These are phyloP conservation scores for Lampris megalopsis DNA, from an alignment of 2,113 vertebrate genomes.

Conservation along the genomic window DNA sequence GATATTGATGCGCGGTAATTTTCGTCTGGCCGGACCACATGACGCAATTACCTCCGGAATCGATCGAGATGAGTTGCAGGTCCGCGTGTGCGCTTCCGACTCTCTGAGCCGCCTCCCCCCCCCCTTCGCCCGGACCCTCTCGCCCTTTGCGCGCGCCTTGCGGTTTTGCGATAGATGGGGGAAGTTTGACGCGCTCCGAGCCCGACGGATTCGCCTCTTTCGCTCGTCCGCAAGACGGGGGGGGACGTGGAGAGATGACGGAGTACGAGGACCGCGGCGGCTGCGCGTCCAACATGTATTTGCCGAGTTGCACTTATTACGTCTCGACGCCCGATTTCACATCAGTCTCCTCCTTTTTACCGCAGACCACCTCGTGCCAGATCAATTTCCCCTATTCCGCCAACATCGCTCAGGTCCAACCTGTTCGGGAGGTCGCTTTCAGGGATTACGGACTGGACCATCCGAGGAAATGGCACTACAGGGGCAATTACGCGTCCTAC, in stretches of 20 bases:
- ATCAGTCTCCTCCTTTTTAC: constrained; percentile 94
- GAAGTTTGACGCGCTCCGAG: constrained; percentile 90
- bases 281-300: constrained; percentile 96
- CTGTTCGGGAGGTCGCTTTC: constrained; percentile 96
- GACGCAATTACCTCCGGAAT: constrained; percentile 99
- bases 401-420: constrained; percentile 95
- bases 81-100: constrained; percentile 97
- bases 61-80: constrained; percentile 99
- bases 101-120: constrained; percentile 72
- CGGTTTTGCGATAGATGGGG: constrained; percentile 95
- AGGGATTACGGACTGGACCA: constrained; percentile 97
- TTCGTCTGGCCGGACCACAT: constrained; percentile 96
- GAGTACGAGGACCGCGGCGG: constrained; percentile 96
- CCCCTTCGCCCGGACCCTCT: constrained; percentile 75
- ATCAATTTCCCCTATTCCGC: constrained; percentile 97
- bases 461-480: constrained; percentile 94
- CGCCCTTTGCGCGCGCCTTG: constrained; percentile 88
- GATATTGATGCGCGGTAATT: constrained; percentile 99
- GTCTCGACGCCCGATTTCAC: constrained; percentile 96
- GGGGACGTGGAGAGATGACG: constrained; percentile 90
- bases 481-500: constrained; percentile 93
- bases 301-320: constrained; percentile 97
- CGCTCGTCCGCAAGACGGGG: constrained; percentile 77
- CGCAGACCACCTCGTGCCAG: constrained; percentile 95
- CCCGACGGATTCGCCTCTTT: constrained; percentile 84